These are phyloP conservation scores for Oreochromis niloticus DNA, from an alignment of 2,113 vertebrate species.

Conservation along the genomic window DNA sequence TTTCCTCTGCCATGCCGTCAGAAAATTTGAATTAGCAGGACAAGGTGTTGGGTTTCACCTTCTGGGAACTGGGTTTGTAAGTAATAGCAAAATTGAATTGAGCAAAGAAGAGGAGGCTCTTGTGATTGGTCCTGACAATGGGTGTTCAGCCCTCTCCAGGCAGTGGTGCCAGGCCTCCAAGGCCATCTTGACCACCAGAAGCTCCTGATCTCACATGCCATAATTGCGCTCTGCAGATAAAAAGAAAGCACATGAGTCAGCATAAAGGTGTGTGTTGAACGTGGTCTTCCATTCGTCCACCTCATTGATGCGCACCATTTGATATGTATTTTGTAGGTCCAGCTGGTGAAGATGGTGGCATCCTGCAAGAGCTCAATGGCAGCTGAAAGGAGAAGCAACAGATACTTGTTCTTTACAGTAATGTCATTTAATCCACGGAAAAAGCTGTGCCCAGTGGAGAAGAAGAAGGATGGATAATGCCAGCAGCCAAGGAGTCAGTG, in stretches of 20 bases:
- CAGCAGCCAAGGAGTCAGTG: too few species aligned
- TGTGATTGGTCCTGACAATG: neutral
- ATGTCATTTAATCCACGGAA: too few species aligned
- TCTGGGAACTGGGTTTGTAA: neutral
- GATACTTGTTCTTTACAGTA: too few species aligned
- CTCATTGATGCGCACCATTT: too few species aligned
- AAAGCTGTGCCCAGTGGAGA: too few species aligned
- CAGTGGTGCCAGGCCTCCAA: neutral
- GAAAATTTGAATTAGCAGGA: neutral
- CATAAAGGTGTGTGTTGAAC: too few species aligned
- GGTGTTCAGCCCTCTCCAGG: neutral
- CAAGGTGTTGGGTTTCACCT: accelerated
- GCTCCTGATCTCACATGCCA: neutral
- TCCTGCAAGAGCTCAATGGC: too few species aligned
- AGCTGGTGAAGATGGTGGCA: too few species aligned
- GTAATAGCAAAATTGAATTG: neutral
- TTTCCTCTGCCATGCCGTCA: accelerated
- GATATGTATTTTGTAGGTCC: too few species aligned
- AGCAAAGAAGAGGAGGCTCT: neutral
- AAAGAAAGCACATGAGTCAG: neutral
- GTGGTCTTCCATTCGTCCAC: too few species aligned
- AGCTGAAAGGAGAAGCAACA: too few species aligned
- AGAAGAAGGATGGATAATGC: too few species aligned
- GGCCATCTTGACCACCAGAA: neutral
- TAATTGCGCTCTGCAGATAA: neutral